These are phyloP conservation scores for Ophion slaviceki DNA, from an alignment of 2,888 invertebrate species.

Conservation along the genomic window DNA sequence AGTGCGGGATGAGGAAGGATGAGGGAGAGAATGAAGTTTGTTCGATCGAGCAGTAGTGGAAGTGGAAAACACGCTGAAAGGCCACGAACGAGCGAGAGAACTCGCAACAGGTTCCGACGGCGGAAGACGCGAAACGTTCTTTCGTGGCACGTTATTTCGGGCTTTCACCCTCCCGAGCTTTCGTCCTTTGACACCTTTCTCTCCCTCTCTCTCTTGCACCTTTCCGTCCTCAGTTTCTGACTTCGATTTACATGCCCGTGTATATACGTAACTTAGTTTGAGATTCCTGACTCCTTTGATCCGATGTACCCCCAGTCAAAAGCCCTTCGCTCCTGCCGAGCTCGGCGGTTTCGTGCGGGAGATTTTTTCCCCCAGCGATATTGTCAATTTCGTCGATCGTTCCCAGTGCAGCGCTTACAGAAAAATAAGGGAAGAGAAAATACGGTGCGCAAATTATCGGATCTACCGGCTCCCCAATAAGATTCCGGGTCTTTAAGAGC, in stretches of 20 bases:
- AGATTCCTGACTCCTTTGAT: conserved; percentile 27
- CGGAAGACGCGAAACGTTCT: conserved; percentile 43
- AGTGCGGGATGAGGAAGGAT: neutral
- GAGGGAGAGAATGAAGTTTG: neutral
- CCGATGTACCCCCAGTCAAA: conserved; percentile 14
- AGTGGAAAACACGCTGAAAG: neutral
- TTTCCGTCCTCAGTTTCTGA: neutral
- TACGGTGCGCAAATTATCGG: neutral
- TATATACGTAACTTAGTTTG: conserved; percentile 9
- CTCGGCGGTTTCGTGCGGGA: conserved; percentile 9
- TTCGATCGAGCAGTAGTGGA: neutral
- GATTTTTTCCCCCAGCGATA: conserved; percentile 7
- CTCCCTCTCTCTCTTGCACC: conserved; percentile 6
- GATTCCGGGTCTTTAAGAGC: too few species aligned
- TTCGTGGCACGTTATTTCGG: conserved; percentile 44
- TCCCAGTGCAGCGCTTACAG: neutral
- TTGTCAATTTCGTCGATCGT: neutral
- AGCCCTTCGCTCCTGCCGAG: neutral
- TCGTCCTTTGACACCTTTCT: neutral
- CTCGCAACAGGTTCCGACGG: conserved; percentile 70
- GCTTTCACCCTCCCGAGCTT: conserved; percentile 8
- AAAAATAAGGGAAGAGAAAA: neutral
- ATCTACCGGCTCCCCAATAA: too few species aligned
- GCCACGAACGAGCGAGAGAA: conserved; percentile 25
- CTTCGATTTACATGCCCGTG: neutral